Base-by-base conservation (phyloP, 2,888 invertebrate species). In the Temnothorax rugatulus region DNA sequence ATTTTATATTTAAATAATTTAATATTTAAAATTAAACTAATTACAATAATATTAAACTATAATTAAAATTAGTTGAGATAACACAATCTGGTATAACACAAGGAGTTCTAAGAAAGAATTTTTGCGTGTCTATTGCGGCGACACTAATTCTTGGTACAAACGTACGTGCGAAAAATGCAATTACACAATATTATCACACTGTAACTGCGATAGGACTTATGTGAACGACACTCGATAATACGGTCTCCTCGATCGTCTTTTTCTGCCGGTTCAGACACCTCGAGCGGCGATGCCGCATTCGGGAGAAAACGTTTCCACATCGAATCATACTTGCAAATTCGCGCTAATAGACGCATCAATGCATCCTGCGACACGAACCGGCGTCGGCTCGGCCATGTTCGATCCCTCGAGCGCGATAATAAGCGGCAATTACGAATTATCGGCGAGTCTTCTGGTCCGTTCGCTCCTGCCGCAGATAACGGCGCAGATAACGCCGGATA, bases 321-420 rank as follows among this genome's bases (percentile, higher is more conserved):
- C 90, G 90, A 91, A 93, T 93, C 93, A 93, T 93, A 93, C 93
- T 93, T 93, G 93, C 93, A 93, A 93, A 93, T 93, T 90, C 83
- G 74, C 85, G 89, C 87, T 93, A 93, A 93, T 93, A 93, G 92
- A 92, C 92, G 93, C 92, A 92, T 93, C 92, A 90, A 91, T 91
- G 92, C 92, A 89, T 92, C 91, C 91, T 88, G 90, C 83, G 92
- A 93, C 93, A 93, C 90, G 93, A 90, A 87, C 88, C 91, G 88
- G 89, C 85, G 89, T 88, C 87, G 90, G 90, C 77, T 54, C 81
- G 86, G 85, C 44, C 89, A 84, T 90, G 91, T 89, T 90, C 90
- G 88, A 89, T 88, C 85, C 83, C 89, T 83, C 86, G 82, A 38
- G 86, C 87, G 84, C 88, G 90, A 90, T 89, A 90, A 90, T 90